Evolutionary conservation across 2,888 invertebrate genomes (phyloP), one percentile per base, ranked within the genome.

Genomic region (Seladonia tumulorum): DNA sequence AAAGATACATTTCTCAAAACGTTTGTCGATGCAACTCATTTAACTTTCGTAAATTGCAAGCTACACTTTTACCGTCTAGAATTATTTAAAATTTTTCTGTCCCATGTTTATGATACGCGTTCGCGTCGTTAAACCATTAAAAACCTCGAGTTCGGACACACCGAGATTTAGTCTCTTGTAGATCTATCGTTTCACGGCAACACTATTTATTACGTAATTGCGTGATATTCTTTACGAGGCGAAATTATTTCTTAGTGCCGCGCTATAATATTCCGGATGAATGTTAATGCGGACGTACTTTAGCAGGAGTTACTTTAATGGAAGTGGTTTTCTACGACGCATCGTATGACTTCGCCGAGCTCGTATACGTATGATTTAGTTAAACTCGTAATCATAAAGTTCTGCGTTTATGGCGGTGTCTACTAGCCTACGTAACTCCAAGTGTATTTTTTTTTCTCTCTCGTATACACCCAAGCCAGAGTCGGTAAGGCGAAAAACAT

Each of bases 361-460:
- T 85, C 83, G 76, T 81, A 78, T 81, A 81, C 81, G 72, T 80
- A 82, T 83, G 89, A 89, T 87, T 88, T 79, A 86, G 82, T 89
- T 81, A 82, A 81, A 76, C 75, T 81, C 74, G 83, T 79, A 85
- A 90, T 81, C 85, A 82, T 88, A 84, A 90, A 88, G 66, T 81
- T 87, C 63, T 72, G 71, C 85, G 79, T 85, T 89, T 89, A 89
- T 71, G 80, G 71, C 66, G 75, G 42, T 71, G 75, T 81, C 83
- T 80, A 80, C 76, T 68, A 45, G 73, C 66, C 66, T 53, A 66
- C 71, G 77, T 60, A 74, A 35, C 60, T 14, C 47, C 60, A 12
- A 29, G 29, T 74, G 79, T 79, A 45, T 71, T 77, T 80, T 79
- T 63, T 73, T 63, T 77, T 53, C 5, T 25, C 35, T 35, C 35